Conservation (phyloP, 2,888 invertebrate species). For the Theretra japonica region DNA sequence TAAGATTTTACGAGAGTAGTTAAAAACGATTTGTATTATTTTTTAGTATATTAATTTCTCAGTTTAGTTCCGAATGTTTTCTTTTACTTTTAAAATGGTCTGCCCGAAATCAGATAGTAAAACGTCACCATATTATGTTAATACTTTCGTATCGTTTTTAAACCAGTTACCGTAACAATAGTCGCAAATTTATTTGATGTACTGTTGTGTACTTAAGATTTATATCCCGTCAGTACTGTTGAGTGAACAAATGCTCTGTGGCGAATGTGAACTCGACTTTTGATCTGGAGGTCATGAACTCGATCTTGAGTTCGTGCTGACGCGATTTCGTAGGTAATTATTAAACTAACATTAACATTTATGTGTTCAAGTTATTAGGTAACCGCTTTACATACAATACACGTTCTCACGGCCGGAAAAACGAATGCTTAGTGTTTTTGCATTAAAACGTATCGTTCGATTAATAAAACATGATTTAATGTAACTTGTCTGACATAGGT, state of each 20-base stretch:
- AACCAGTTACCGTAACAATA: not conserved
- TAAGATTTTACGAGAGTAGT: not conserved
- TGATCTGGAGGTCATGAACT: constrained; percentile 23
- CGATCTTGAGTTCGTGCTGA: constrained; percentile 21
- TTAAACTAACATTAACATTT: constrained; percentile 15
- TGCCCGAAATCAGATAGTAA: too few relatives aligned
- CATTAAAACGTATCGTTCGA: too few relatives aligned
- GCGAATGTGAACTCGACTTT: constrained; percentile 35
- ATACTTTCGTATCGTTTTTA: too few relatives aligned
- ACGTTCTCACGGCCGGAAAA: not conserved
- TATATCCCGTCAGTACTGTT: not conserved
- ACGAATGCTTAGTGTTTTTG: not conserved
- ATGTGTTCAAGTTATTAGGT: not conserved
- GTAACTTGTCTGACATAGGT: too few relatives aligned
- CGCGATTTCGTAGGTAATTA: constrained; percentile 14
- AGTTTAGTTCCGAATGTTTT: too few relatives aligned
- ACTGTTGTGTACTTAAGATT: not conserved
- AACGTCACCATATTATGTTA: too few relatives aligned
- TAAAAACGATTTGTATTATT: too few relatives aligned
- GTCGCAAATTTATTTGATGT: not conserved
- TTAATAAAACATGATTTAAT: too few relatives aligned
- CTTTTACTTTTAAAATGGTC: too few relatives aligned
- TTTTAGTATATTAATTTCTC: too few relatives aligned
- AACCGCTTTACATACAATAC: constrained; percentile 12
- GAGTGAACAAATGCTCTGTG: constrained; percentile 30